Base-by-base conservation (phyloP, 1,140 invertebrate genomes). In the Drosophila nikananu region DNA sequence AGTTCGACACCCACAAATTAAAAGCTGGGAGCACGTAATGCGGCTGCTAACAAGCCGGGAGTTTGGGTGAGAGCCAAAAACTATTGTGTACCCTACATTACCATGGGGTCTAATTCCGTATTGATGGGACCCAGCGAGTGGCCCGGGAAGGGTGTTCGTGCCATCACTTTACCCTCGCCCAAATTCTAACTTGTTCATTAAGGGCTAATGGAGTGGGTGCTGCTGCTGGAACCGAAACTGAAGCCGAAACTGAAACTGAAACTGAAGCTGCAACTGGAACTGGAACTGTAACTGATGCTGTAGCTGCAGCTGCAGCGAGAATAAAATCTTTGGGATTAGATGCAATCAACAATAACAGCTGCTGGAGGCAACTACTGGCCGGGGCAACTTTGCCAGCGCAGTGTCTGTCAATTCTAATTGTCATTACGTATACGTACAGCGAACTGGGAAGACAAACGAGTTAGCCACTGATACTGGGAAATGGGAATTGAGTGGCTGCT, bases 371-470 rank as follows among this genome's bases (percentile, higher is more conserved):
- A 72, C 61, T 75, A 49, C 48, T 79, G 67, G 60, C 72, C 82
- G 80, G 73, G 77, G 62, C 72, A 87, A 89, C 78, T 89, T 83
- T 89, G 65, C 19, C n/a, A 44, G 71, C 55, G 55, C 71, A 73
- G 37, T 72, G 82, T 86, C 83, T 90, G 86, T 90, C 86, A 90
- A 90, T 90, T 90, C 86, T 90, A 90, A 90, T 90, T 90, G 86
- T 90, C 86, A 90, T 90, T 90, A 90, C 81, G 86, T 89, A 90
- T 90, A 86, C 86, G 86, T 86, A 90, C 86, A 82, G 86, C 78
- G 82, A 74, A 80, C 65, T 72, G 82, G 80, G 78, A 80, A 90
- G 86, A 90, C 86, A 90, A 90, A 90, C 86, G 86, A 90, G 86
- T 82, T 89, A 86, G 86, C 86, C 86, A 86, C 81, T 90, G 86